Evolutionary conservation across 2,797 vertebrate species (phyloP).

Genomic region (Pteropus rufus): DNA sequence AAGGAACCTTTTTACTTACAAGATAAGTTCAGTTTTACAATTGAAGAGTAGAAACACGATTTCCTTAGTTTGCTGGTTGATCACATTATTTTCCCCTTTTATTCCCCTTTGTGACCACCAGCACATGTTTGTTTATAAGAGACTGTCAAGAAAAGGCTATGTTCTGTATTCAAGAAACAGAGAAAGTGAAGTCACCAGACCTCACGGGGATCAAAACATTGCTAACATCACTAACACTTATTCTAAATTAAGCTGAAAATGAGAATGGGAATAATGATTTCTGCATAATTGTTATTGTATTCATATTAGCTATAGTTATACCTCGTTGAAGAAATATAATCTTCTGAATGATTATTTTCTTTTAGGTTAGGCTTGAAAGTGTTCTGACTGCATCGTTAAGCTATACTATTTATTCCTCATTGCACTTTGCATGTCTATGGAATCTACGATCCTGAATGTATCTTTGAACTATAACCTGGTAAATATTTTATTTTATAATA

Average conservation of each 20-base stretch:
- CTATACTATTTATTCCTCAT: not conserved
- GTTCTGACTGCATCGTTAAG: not conserved
- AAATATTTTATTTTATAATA: slow-evolving; percentile 21
- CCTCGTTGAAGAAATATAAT: not conserved
- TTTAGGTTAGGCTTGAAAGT: slow-evolving; percentile 3
- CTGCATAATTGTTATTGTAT: not conserved
- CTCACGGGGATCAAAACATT: not conserved
- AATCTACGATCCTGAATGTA: not conserved
- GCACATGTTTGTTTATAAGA: not conserved
- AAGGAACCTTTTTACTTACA: not conserved
- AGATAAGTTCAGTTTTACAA: not conserved
- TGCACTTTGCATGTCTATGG: not conserved
- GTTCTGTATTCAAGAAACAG: not conserved
- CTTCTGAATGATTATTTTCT: not conserved
- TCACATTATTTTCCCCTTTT: not conserved
- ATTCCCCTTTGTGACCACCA: not conserved
- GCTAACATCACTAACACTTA: not conserved
- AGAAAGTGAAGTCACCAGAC: not conserved
- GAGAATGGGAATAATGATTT: not conserved
- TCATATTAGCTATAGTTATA: not conserved
- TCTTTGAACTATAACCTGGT: not conserved
- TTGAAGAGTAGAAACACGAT: not conserved
- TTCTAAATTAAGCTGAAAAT: slow-evolving; percentile 33
- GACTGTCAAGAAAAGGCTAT: not conserved
- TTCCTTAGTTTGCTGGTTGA: not conserved